Evolutionary conservation across 1,140 invertebrate genomes (phyloP).

Genomic region (Vanessa tameamea): DNA sequence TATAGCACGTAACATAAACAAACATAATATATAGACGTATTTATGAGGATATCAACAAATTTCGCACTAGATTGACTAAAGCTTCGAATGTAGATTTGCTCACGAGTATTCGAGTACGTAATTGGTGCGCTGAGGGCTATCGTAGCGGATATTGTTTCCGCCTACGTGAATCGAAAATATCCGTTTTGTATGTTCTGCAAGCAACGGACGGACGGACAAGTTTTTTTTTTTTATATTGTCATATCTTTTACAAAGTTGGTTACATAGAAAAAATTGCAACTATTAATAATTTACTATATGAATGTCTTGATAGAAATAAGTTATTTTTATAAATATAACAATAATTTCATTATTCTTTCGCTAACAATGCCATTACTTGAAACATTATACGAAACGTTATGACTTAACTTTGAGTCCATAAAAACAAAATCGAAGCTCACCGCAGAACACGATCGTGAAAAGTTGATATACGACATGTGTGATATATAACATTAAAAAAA

Average conservation of each 20-base stretch:
- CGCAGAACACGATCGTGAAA: no score
- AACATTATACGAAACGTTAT: no score
- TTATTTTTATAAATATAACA: no score
- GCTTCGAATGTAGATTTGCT: constrained; percentile 7
- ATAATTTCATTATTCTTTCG: no score
- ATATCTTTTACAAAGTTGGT: background rate
- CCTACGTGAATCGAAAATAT: constrained; percentile 34
- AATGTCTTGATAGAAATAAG: no score
- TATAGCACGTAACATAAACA: no score
- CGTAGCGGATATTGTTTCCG: constrained; percentile 45
- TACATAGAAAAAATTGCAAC: background rate
- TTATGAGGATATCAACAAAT: constrained; percentile 7
- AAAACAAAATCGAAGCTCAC: no score
- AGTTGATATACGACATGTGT: no score
- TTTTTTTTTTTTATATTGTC: background rate
- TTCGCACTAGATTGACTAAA: constrained; percentile 7
- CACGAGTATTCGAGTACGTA: constrained; percentile 32
- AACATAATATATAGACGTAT: background rate
- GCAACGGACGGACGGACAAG: background rate
- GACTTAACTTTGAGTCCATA: no score
- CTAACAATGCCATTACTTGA: no score
- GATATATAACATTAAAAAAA: no score
- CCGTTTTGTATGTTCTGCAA: constrained; percentile 18
- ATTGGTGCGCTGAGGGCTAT: constrained; percentile 39
- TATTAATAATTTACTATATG: no score